Percentiles rank a stretch among this genome's conserved stretches.
Evolutionary conservation across 2,113 vertebrate species (phyloP).

Genomic region (Megaleporinus macrocephalus): DNA sequence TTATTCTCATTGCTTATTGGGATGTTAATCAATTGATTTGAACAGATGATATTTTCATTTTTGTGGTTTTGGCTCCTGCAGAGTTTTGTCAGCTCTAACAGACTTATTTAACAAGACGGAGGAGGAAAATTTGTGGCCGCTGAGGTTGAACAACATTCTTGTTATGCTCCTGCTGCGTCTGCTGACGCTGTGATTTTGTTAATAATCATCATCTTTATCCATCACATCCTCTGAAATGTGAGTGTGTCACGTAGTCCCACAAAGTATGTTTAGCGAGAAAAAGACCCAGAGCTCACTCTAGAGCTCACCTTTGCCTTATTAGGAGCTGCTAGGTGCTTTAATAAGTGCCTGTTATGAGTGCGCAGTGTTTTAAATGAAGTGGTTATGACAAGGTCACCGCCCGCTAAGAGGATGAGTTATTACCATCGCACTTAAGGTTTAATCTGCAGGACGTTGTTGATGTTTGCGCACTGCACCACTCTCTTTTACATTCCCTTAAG

Average conservation of each 20-base stretch:
- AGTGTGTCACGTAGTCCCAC: no score
- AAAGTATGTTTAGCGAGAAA: no score
- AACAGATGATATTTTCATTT: no score
- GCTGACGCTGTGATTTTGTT: neutral
- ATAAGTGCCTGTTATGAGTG: conserved; percentile 3
- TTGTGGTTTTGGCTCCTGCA: no score
- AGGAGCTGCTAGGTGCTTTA: neutral
- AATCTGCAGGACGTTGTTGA: neutral
- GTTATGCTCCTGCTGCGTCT: neutral
- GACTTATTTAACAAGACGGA: no score
- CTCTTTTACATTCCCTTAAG: no score
- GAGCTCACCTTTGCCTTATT: conserved; percentile 21
- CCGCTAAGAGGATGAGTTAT: neutral
- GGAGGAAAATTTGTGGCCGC: no score
- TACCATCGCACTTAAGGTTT: neutral
- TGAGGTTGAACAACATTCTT: neutral
- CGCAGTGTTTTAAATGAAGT: neutral
- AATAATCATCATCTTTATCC: neutral
- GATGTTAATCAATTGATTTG: no score
- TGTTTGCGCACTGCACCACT: no score
- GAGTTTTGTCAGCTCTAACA: no score
- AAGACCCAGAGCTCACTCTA: no score
- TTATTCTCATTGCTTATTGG: no score
- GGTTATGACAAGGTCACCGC: neutral
- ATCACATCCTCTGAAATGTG: neutral